Conservation (phyloP, 2,888 invertebrate species). For the Caenorhabditis japonica region DNA sequence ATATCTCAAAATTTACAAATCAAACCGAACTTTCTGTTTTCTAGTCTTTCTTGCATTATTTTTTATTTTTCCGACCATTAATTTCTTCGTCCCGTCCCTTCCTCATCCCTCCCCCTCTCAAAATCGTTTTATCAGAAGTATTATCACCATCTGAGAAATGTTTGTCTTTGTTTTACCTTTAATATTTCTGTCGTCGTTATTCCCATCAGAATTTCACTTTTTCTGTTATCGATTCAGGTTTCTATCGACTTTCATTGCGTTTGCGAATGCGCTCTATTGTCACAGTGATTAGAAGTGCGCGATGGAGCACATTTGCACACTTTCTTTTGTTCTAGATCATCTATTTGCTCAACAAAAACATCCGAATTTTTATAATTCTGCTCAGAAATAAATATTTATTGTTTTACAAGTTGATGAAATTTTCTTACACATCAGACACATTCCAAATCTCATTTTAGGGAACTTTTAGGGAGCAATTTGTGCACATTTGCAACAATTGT, state of each 20-base stretch:
- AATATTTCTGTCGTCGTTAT: constrained; percentile 35
- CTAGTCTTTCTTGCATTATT: constrained; percentile 49
- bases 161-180: too few species aligned
- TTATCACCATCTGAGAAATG: constrained; percentile 32
- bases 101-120: not conserved
- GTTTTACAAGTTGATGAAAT: too few species aligned
- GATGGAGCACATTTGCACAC: too few species aligned
- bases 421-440: too few species aligned
- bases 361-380: constrained; percentile 44
- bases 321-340: constrained; percentile 20
- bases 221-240: constrained; percentile 53
- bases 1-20: constrained; percentile 4
- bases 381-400: constrained; percentile 49
- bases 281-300: too few species aligned
- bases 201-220: constrained; percentile 32
- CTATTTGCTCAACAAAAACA: constrained; percentile 47
- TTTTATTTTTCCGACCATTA: too few species aligned
- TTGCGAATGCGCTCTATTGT: constrained; percentile 4
- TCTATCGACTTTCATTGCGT: constrained; percentile 19
- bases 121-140: constrained; percentile 37
- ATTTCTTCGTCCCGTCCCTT: constrained; percentile 2
- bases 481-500: too few species aligned
- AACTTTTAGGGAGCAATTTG: too few species aligned
- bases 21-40: constrained; percentile 36
- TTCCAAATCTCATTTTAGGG: too few species aligned